Conservation (phyloP, 2,888 invertebrate genomes). For the Harpalus rubripes region DNA sequence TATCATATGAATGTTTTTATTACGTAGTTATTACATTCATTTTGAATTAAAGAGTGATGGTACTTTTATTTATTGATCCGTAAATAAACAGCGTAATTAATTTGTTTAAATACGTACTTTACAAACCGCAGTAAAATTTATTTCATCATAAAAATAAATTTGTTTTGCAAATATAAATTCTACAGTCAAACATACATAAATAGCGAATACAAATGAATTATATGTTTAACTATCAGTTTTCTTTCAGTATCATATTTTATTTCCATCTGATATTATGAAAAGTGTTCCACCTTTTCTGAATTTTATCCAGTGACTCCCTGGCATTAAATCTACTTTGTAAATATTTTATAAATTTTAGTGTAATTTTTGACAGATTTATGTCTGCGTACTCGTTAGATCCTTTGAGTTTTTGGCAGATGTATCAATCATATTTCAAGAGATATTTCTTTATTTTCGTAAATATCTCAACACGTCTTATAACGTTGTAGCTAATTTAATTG, state of each 20-base stretch:
- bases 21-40: no score
- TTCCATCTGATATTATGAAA: neutral
- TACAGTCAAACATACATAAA: no score
- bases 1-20: no score
- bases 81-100: neutral
- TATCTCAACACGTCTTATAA: neutral
- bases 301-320: constrained; percentile 25
- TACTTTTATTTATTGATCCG: neutral
- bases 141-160: neutral
- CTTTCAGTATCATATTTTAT: neutral
- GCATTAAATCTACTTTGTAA: constrained; percentile 6
- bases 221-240: neutral
- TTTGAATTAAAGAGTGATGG: no score
- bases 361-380: constrained; percentile 47
- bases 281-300: constrained; percentile 34
- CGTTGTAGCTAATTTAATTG: neutral
- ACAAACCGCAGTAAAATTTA: constrained; percentile 10
- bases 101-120: constrained; percentile 5
- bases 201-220: neutral
- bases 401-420: constrained; percentile 26
- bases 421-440: constrained; percentile 15
- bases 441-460: constrained; percentile 22
- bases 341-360: constrained; percentile 30
- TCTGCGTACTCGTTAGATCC: constrained; percentile 15
- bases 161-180: no score